A percentile compares a stretch with the other conserved stretches of the same genome.
These are phyloP conservation scores for Brachionus asplanchnoidis DNA, from an alignment of 1,140 invertebrate genomes.

Conservation along the genomic window DNA sequence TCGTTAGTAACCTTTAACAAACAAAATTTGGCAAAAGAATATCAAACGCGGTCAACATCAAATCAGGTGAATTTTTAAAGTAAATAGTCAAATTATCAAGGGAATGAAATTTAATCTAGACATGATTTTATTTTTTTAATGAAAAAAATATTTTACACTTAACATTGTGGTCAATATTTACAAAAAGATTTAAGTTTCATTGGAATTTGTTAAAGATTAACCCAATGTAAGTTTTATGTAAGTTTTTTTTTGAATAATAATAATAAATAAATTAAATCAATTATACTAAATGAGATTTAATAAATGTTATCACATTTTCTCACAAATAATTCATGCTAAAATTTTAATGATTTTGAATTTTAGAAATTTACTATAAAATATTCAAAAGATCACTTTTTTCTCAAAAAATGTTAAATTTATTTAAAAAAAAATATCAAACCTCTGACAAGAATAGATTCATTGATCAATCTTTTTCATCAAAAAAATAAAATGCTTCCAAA, in stretches of 20 bases:
- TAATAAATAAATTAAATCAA: too few relatives aligned
- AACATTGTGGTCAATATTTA: neutral
- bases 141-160: neutral
- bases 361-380: neutral
- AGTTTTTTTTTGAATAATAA: too few relatives aligned
- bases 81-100: neutral
- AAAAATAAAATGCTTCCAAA: too few relatives aligned
- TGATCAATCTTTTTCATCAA: too few relatives aligned
- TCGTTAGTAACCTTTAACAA: neutral
- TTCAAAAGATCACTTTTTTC: too few relatives aligned
- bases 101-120: neutral
- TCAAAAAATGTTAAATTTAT: too few relatives aligned
- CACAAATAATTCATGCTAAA: neutral
- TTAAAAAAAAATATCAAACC: too few relatives aligned
- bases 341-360: neutral
- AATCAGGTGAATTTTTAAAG: neutral
- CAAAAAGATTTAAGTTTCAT: neutral
- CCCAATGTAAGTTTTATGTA: too few relatives aligned
- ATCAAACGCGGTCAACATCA: neutral
- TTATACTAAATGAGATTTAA: neutral
- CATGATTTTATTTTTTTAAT: neutral
- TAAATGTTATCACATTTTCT: neutral
- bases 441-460: too few relatives aligned
- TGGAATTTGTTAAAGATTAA: neutral
- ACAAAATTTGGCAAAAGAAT: neutral